Percentiles rank a stretch among this genome's conserved stretches.
phyloP scores from a whole-genome alignment of 2,888 invertebrate genomes.

The Hypomecis punctinalis region DNA sequence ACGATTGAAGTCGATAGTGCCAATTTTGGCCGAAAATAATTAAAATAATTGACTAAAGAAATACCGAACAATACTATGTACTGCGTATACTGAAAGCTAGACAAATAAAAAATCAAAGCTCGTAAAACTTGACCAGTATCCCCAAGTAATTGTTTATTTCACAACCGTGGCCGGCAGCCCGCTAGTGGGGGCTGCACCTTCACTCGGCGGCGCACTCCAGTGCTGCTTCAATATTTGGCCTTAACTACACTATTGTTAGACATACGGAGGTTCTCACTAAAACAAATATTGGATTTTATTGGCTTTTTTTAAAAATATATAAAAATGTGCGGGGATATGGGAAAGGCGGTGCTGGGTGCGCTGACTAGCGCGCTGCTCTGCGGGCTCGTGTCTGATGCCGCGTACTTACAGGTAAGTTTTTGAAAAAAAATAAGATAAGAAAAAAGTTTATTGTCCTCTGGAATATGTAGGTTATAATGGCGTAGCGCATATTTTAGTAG shows the following conservation, averaged over 20 bases:
- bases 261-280: constrained; percentile 16
- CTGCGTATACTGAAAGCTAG: background rate
- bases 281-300: background rate
- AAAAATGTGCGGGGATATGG: constrained; percentile 81
- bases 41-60: too few relatives aligned
- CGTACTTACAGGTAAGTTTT: constrained; percentile 73
- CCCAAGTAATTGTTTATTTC: constrained; percentile 38
- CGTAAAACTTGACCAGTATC: constrained; percentile 18
- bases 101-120: constrained; percentile 13
- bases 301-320: too few relatives aligned
- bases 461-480: too few relatives aligned
- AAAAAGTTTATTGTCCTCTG: too few relatives aligned
- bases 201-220: constrained; percentile 32
- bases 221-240: constrained; percentile 33
- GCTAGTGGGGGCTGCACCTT: constrained; percentile 38
- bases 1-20: too few relatives aligned
- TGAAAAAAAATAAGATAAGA: background rate
- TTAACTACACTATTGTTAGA: constrained; percentile 18
- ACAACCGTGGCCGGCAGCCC: constrained; percentile 20
- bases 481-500: too few relatives aligned
- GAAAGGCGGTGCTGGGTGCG: constrained; percentile 77
- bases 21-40: too few relatives aligned
- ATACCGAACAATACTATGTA: too few relatives aligned
- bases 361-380: constrained; percentile 77
- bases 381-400: constrained; percentile 77